Percentiles rank a stretch among this genome's conserved stretches.
Evolutionary conservation across 2,113 vertebrate genomes (phyloP).

Genomic region (mouse (Mus musculus)): DNA sequence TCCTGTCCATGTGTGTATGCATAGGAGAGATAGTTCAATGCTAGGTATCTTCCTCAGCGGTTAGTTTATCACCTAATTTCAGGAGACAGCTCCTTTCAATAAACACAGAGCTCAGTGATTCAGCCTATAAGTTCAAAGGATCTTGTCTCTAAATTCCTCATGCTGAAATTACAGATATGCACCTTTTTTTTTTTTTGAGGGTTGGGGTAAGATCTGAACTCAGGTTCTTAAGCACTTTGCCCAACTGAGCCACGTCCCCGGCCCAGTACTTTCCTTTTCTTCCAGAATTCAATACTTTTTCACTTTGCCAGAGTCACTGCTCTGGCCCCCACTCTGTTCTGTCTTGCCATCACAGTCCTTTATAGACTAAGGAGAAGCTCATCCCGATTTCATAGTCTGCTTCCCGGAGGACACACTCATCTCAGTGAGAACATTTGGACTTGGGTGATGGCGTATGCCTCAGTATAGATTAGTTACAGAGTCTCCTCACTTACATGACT

Average conservation of each 20-base stretch:
- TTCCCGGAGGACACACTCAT: background rate
- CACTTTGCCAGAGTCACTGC: background rate
- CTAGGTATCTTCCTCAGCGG: background rate
- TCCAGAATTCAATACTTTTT: background rate
- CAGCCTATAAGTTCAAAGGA: background rate
- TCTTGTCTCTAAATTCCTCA: background rate
- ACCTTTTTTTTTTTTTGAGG: background rate
- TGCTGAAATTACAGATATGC: background rate
- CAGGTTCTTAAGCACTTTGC: background rate
- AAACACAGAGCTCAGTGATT: background rate
- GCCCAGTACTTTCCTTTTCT: background rate
- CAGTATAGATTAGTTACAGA: background rate
- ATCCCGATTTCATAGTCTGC: background rate
- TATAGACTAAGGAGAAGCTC: background rate
- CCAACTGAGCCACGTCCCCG: background rate
- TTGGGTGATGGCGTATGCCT: background rate
- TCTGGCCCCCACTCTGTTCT: background rate
- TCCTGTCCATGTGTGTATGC: background rate
- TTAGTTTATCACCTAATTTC: background rate
- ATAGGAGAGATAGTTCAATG: too few species aligned
- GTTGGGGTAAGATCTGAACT: background rate
- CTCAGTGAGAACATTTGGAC: background rate
- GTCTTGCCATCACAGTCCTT: background rate
- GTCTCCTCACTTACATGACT: background rate
- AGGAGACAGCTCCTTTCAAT: background rate